Conservation (phyloP, 2,113 vertebrate species). For the Condylura cristata region DNA sequence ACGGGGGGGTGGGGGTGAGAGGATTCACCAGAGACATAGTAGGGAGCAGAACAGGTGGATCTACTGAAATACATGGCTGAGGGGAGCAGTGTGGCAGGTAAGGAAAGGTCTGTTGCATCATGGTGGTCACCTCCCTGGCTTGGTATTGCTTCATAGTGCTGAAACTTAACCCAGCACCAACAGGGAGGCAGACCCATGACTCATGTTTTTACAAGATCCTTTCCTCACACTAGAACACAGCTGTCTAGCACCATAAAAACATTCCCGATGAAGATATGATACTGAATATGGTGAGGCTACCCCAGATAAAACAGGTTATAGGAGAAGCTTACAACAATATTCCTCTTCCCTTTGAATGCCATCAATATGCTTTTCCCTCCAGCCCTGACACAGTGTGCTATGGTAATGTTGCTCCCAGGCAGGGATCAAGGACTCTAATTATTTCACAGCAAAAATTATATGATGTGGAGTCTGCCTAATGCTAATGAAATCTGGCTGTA, state of each 20-base stretch:
- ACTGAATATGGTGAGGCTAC: not conserved
- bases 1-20: too few species aligned
- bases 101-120: too few species aligned
- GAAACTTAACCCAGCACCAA: not conserved
- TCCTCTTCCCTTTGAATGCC: slow-evolving; percentile 23
- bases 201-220: not conserved
- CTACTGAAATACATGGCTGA: too few species aligned
- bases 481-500: slow-evolving; percentile 51
- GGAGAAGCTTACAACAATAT: not conserved
- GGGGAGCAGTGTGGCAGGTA: too few species aligned
- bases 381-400: not conserved
- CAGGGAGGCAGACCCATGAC: not conserved
- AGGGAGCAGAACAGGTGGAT: too few species aligned
- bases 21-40: too few species aligned
- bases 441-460: slow-evolving; percentile 58
- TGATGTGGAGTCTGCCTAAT: slow-evolving; percentile 39
- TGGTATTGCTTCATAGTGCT: too few species aligned
- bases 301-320: not conserved
- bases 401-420: not conserved
- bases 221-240: not conserved
- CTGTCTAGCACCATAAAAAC: not conserved
- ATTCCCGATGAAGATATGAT: not conserved
- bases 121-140: too few species aligned
- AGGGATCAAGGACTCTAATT: slow-evolving; percentile 47
- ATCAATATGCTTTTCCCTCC: slow-evolving; percentile 37